Conservation (phyloP, 2,113 vertebrate genomes). For the Spheniscus mendiculus region DNA sequence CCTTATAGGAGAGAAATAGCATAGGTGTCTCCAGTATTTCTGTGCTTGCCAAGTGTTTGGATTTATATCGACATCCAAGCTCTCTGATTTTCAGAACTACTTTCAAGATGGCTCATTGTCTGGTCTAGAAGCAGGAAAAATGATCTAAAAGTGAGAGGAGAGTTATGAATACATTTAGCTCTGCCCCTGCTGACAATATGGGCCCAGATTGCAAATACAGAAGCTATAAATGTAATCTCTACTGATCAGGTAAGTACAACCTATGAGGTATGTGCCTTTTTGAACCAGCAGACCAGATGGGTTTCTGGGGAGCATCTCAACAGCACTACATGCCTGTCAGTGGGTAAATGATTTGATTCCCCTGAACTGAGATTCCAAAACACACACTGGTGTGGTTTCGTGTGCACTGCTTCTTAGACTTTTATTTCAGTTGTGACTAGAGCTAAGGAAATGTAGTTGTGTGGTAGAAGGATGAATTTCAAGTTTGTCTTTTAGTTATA, state of each 20-base stretch:
- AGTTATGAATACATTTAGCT: neutral
- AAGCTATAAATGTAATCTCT: neutral
- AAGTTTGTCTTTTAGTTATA: neutral
- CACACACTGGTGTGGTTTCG: neutral
- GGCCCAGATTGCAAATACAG: too few species aligned
- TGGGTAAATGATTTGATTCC: neutral
- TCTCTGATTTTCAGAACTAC: neutral
- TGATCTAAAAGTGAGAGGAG: neutral
- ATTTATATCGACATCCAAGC: neutral
- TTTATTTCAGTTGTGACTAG: neutral
- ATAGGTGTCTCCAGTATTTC: neutral
- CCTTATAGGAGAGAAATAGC: neutral
- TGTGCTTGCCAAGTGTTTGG: neutral
- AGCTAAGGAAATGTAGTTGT: neutral
- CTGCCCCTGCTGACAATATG: neutral
- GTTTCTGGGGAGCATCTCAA: neutral
- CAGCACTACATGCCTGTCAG: neutral
- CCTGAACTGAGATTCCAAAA: neutral
- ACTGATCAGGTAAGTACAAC: neutral
- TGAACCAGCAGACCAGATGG: neutral
- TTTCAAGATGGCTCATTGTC: neutral
- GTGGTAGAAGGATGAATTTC: neutral
- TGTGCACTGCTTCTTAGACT: neutral
- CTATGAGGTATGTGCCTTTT: too few species aligned
- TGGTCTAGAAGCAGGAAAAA: neutral